A percentile compares a stretch with the other conserved stretches of the same genome.
Evolutionary conservation across 2,888 invertebrate genomes (phyloP).

Genomic region (Chalcis sispes): DNA sequence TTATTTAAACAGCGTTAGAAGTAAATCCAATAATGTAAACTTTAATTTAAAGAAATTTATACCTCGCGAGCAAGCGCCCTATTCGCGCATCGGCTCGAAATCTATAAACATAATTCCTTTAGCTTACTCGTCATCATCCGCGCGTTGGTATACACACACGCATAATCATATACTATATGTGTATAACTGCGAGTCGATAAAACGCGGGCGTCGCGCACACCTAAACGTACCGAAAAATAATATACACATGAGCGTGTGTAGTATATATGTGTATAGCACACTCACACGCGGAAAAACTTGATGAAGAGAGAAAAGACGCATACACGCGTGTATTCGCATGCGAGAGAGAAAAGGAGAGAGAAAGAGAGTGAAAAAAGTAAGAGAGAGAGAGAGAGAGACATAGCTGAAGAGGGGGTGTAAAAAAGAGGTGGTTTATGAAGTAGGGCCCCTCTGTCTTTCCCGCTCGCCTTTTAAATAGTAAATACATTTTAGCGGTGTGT

Average conservation of each 20-base stretch:
- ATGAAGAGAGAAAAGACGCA: too few species aligned
- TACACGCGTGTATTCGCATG: background rate
- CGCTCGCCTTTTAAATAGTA: conserved; percentile 71
- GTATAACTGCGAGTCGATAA: conserved; percentile 22
- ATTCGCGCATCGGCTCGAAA: background rate
- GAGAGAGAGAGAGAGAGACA: conserved; percentile 21
- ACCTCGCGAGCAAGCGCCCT: too few species aligned
- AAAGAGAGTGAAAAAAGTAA: conserved; percentile 6
- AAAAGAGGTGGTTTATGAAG: conserved; percentile 50
- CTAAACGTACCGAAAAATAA: too few species aligned
- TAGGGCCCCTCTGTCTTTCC: conserved; percentile 61
- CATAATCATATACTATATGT: too few species aligned
- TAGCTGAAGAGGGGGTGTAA: conserved; percentile 7
- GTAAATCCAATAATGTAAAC: too few species aligned
- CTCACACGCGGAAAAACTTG: too few species aligned
- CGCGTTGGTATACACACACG: background rate
- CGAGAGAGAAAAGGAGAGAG: background rate
- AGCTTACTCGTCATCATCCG: background rate
- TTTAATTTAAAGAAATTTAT: too few species aligned
- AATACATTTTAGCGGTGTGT: conserved; percentile 73
- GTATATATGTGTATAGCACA: too few species aligned
- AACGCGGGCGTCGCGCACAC: background rate
- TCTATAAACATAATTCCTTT: conserved; percentile 25
- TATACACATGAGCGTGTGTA: too few species aligned
- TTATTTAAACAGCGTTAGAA: too few species aligned